Conservation (phyloP, 2,888 invertebrate genomes). For the Cryptus armator region DNA sequence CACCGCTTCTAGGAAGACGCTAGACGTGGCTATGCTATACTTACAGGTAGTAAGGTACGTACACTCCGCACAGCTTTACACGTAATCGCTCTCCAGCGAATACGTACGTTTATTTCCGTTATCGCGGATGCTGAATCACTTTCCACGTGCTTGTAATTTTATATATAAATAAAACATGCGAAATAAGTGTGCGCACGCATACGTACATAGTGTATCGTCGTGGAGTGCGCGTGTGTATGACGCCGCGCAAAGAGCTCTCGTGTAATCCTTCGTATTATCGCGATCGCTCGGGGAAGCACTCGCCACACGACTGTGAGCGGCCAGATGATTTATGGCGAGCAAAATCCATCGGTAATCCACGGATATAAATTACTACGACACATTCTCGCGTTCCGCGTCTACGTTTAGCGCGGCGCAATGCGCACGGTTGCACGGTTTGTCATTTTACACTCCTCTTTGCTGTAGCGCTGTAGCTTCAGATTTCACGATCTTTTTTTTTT, state of each 20-base stretch:
- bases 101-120: constrained; percentile 56
- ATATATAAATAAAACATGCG: constrained; percentile 50
- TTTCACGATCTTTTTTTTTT: not conserved
- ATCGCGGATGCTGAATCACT: constrained; percentile 59
- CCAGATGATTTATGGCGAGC: constrained; percentile 67
- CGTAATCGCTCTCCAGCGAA: constrained; percentile 48
- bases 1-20: constrained; percentile 47
- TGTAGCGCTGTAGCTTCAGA: not conserved
- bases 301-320: constrained; percentile 25
- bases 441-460: constrained; percentile 34
- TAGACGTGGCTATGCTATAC: not conserved
- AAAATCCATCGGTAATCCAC: constrained; percentile 67
- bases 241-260: constrained; percentile 58
- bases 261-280: constrained; percentile 64
- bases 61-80: not conserved
- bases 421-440: constrained; percentile 27
- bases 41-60: not conserved
- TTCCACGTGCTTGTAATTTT: constrained; percentile 58
- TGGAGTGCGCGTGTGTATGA: constrained; percentile 7
- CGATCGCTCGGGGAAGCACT: constrained; percentile 50
- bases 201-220: not conserved
- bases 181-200: not conserved
- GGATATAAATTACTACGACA: constrained; percentile 64
- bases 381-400: constrained; percentile 46
- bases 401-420: constrained; percentile 30